These are phyloP conservation scores for Euura lappo DNA, from an alignment of 1,140 invertebrate genomes.

Conservation along the genomic window DNA sequence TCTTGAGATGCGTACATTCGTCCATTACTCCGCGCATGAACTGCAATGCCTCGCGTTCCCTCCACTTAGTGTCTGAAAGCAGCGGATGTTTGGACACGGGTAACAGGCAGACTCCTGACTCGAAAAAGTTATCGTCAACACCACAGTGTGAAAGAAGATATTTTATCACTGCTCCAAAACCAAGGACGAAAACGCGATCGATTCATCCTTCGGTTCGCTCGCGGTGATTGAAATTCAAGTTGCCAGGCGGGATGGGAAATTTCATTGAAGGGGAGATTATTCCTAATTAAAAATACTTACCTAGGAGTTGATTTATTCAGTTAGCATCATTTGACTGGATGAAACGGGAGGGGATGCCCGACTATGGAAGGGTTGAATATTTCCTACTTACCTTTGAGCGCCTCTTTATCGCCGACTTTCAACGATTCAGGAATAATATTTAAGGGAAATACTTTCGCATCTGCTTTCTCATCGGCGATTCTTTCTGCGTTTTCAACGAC, in stretches of 20 bases:
- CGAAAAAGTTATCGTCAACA: conserved; percentile 8
- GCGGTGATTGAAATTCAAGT: background rate
- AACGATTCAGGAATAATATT: conserved; percentile 52
- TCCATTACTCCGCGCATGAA: conserved; percentile 99
- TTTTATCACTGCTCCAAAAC: conserved; percentile 20
- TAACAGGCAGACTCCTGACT: conserved; percentile 48
- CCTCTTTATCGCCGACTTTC: conserved; percentile 41
- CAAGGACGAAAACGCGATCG: background rate
- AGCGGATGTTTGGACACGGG: conserved; percentile 47
- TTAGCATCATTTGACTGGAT: background rate
- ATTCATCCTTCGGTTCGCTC: background rate
- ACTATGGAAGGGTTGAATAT: background rate
- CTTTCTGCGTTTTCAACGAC: conserved; percentile 21
- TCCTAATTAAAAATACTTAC: background rate
- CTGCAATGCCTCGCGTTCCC: conserved; percentile 79
- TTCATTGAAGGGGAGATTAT: background rate
- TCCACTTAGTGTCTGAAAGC: conserved; percentile 46
- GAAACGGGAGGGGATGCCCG: background rate
- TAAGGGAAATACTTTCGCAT: conserved; percentile 52
- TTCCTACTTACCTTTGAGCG: conserved; percentile 43
- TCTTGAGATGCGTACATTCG: conserved; percentile 95
- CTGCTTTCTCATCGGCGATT: conserved; percentile 46
- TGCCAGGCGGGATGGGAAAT: background rate
- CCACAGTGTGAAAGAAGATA: background rate
- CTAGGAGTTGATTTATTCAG: background rate